Evolutionary conservation across 2,113 vertebrate genomes (phyloP).

Genomic region (Platanista minor): DNA sequence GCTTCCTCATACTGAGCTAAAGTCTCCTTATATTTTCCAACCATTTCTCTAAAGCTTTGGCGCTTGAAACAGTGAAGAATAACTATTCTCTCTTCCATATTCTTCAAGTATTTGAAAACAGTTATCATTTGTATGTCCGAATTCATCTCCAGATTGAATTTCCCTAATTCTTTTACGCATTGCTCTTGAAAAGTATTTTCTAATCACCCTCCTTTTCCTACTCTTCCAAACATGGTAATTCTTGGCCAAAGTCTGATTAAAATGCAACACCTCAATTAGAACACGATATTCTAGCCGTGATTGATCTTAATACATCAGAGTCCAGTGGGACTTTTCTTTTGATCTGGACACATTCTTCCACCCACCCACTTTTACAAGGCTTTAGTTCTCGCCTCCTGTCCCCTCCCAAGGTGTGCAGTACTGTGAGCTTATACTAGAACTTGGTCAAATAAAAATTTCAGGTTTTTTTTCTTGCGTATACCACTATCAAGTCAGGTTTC

Average conservation of each 20-base stretch:
- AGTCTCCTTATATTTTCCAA: not conserved
- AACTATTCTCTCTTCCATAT: not conserved
- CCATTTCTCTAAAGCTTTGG: not conserved
- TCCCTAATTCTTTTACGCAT: slow-evolving; percentile 13
- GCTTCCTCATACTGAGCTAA: not conserved
- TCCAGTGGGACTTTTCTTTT: not conserved
- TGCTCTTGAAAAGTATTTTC: slow-evolving; percentile 17
- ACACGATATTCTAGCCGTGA: not conserved
- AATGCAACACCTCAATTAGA: not conserved
- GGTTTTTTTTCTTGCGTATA: not conserved
- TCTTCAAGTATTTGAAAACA: slow-evolving; percentile 18
- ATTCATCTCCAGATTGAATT: slow-evolving; percentile 4
- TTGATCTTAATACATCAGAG: not conserved
- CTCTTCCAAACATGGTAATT: not conserved
- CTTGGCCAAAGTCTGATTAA: not conserved
- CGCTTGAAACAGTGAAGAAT: not conserved
- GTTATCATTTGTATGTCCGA: not conserved
- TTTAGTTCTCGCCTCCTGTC: not conserved
- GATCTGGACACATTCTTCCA: not conserved
- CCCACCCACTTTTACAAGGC: not conserved
- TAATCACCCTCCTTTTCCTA: not conserved
- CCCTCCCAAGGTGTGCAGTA: not conserved
- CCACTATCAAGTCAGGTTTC: not conserved
- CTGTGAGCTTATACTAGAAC: not conserved
- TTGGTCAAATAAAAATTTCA: not conserved